phyloP scores from a whole-genome alignment of 2,113 vertebrate genomes.

The Maccullochella peelii region DNA sequence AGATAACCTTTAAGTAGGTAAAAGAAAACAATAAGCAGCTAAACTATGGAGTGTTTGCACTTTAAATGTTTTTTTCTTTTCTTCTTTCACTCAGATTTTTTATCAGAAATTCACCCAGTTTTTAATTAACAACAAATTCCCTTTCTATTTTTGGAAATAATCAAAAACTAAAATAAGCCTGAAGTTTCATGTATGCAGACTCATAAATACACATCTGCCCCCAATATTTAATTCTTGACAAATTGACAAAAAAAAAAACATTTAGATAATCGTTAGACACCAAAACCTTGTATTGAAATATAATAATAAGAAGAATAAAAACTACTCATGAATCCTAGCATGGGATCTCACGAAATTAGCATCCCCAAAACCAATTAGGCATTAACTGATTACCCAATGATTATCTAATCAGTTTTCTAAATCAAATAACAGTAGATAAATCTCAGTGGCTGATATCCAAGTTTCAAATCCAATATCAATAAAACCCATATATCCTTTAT shows the following conservation, averaged over 20 bases:
- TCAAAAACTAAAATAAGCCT: neutral
- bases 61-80: neutral
- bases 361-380: neutral
- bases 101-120: too few relatives aligned
- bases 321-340: neutral
- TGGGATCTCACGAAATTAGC: neutral
- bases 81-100: too few relatives aligned
- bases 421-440: neutral
- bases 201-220: neutral
- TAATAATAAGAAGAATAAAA: neutral
- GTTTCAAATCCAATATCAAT: neutral
- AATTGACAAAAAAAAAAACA: neutral
- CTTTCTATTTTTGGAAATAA: neutral
- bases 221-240: neutral
- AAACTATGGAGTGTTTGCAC: neutral
- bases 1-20: neutral
- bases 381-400: neutral
- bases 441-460: neutral
- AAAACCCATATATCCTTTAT: neutral
- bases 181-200: too few relatives aligned
- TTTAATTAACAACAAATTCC: neutral
- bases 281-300: neutral
- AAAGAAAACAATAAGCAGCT: neutral
- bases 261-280: neutral
- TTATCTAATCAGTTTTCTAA: neutral